Base-by-base conservation (phyloP, 2,888 invertebrate genomes). In the Ectemnius cavifrons region DNA sequence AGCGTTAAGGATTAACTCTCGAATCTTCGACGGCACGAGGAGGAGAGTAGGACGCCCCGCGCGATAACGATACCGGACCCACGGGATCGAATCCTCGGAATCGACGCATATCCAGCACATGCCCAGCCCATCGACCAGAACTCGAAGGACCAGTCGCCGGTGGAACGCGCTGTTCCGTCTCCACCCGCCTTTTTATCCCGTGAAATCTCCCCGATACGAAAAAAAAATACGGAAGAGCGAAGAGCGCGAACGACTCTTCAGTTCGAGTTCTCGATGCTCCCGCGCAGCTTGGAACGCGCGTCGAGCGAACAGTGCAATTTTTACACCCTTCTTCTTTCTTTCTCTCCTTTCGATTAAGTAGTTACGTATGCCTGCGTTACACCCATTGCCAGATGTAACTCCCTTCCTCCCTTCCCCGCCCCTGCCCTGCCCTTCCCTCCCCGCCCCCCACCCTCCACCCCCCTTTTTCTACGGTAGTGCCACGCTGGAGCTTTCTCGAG, bases 401-500 rank as follows among this genome's bases (percentile, higher is more conserved):
- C n/a, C 23, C 61, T 61, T 3, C 23, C 23, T 3, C 23, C 23
- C 23, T 2, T 2, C 23, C 23, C 23, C 23, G 0, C 0, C 3
- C 23, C 23, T 23, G 2, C 2, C 23, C 23, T n/a, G n/a, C n/a
- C n/a, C n/a, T n/a, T n/a, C 23, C 23, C 23, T 3, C 23, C 3
- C 1, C 1, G 20, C 20, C 23, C 23, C 23, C 23, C 0, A 23
- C 3, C 23, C 23, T 20, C 20, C 20, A 20, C 2, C 23, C 23
- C 23, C 23, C 56, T 56, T 67, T 68, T 75, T 67, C 61, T 66
- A 79, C 63, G 60, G 66, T 72, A 74, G 58, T 74, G 76, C 52
- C 72, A 37, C 37, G 69, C 67, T 63, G 63, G 63, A 80, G 70
- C 73, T 80, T 80, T 75, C 67, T 77, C 67, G 70, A 52, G 14